phyloP scores from a whole-genome alignment of 2,113 vertebrate species.

The Pygoscelis antarcticus region DNA sequence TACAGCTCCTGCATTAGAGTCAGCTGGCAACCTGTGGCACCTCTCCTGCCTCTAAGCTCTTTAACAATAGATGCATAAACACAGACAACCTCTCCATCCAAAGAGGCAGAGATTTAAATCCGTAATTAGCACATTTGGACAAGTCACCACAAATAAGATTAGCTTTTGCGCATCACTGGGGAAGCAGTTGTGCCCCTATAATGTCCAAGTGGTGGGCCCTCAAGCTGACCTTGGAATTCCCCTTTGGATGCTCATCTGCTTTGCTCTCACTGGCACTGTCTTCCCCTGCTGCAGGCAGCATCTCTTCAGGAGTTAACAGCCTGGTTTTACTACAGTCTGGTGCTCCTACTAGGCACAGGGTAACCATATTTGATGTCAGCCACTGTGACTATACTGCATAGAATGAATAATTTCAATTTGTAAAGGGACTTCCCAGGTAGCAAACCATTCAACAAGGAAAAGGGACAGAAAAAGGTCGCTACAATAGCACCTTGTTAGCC shows the following conservation, averaged over 20 bases:
- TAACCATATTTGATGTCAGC: neutral
- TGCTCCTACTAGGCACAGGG: neutral
- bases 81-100: neutral
- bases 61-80: neutral
- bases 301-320: neutral
- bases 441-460: neutral
- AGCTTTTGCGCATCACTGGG: neutral
- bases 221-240: constrained; percentile 67
- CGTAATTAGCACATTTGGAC: constrained; percentile 43
- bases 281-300: neutral
- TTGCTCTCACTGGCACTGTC: neutral
- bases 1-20: neutral
- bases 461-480: neutral
- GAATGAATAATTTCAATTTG: neutral
- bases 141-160: neutral
- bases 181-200: constrained; percentile 12
- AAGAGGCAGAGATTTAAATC: constrained; percentile 23
- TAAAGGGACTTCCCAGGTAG: constrained; percentile 14
- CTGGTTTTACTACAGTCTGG: neutral
- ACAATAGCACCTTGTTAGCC: neutral
- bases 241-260: constrained; percentile 21
- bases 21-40: constrained; percentile 1
- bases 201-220: neutral
- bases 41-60: constrained; percentile 7
- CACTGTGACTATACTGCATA: neutral